Evolutionary conservation across 2,888 invertebrate species (phyloP).

Genomic region (Diaprepes abbreviatus): DNA sequence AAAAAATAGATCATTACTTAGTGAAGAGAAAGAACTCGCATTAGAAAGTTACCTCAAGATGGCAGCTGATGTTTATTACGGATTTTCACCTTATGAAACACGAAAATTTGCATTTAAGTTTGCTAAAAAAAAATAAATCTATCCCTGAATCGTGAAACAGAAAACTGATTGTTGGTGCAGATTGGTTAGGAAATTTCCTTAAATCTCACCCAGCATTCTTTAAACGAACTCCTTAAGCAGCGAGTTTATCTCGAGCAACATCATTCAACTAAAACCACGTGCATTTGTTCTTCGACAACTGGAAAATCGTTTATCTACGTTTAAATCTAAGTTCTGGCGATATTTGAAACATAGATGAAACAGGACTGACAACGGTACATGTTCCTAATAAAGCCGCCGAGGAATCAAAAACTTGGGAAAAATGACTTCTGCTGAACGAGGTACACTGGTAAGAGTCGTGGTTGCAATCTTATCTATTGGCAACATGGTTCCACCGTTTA

Average conservation of each 20-base stretch:
- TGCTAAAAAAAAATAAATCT: conserved; percentile 16
- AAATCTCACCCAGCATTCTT: not conserved
- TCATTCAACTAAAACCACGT: conserved; percentile 56
- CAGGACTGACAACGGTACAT: conserved; percentile 21
- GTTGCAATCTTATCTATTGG: no score
- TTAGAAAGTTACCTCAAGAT: conserved; percentile 10
- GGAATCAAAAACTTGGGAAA: no score
- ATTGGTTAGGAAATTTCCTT: not conserved
- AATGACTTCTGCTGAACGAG: no score
- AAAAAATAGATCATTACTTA: no score
- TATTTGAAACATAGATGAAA: conserved; percentile 25
- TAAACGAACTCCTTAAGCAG: conserved; percentile 53
- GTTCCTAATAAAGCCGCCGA: no score
- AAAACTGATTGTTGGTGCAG: no score
- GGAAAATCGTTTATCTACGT: conserved; percentile 41
- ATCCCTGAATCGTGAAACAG: conserved; percentile 1
- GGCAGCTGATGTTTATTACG: conserved; percentile 17
- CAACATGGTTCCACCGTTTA: no score
- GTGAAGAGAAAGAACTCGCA: conserved; percentile 1
- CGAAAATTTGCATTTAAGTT: conserved; percentile 13
- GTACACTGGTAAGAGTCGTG: no score
- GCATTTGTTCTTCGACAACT: conserved; percentile 51
- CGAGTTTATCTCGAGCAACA: conserved; percentile 54
- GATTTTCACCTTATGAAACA: not conserved
- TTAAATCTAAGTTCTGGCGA: conserved; percentile 1